Base-by-base conservation (phyloP, 2,113 vertebrate genomes). In the Amazona vittata region DNA sequence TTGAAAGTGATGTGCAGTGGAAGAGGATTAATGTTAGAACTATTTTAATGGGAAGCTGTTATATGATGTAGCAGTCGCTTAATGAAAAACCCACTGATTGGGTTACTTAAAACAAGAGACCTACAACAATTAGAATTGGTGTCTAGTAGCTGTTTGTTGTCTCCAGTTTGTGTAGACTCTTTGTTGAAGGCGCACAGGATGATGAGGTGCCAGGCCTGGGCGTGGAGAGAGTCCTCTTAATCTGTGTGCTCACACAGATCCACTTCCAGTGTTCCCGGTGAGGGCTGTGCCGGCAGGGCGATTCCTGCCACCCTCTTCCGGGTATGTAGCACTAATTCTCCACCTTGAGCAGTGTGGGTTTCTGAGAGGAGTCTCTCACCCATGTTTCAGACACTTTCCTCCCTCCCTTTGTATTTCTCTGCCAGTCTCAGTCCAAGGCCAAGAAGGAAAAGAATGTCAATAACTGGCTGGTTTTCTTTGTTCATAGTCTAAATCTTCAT, bases 171-270 rank as follows among this genome's bases (percentile, higher is more conserved):
- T 83, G 68, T 77, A 5, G 65, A 50, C 12, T 62, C 18, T 68
- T 82, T 75, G 19, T 49, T 92, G 86, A 47, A 73, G 74, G 37
- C 0, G 0, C 1, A 5, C 0, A 4, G 55, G 67, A 46, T 26
- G 41, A 28, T 76, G 78, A 47, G 10, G 69, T 86, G 33, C 65
- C 35, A 63, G 74, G 47, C 16, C 57, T 64, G 62, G 68, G 52
- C 0, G 0, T 33, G 47, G 69, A 79, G 62, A 55, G 18, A 20
- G 6, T 50, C 6, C 0, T 31, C 35, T 19, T 39, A 31, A 70
- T 31, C 37, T 9, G 0, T 77, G 63, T 63, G n/a, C 44, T 77
- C 0, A 0, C 25, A 29, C 44, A 63, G n/a, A 20, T 88, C 35
- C 5, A 0, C 59, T 76, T n/a, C 3, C 0, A 3, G 1, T 44